Percentiles rank a stretch among this genome's conserved stretches.
phyloP scores from a whole-genome alignment of 2,797 vertebrate genomes.

The Onychomys arenicola region DNA sequence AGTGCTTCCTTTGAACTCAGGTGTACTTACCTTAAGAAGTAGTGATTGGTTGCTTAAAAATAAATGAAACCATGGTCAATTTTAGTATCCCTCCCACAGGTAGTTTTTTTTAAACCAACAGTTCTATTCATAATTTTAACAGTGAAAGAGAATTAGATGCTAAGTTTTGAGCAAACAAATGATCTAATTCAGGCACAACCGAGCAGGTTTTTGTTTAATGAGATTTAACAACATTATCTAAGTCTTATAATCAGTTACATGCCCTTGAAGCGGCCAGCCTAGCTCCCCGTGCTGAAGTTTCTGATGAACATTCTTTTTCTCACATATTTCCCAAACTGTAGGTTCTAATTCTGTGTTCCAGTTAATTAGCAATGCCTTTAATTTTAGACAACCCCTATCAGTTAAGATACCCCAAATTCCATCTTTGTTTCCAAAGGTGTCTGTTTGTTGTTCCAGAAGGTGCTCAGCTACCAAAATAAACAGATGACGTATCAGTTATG shows the following conservation, averaged over 20 bases:
- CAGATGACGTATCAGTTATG: slow-evolving; percentile 65
- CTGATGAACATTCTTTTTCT: slow-evolving; percentile 79
- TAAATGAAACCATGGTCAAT: slow-evolving; percentile 72
- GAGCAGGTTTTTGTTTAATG: slow-evolving; percentile 82
- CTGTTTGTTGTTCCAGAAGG: slow-evolving; percentile 79
- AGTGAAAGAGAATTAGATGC: slow-evolving; percentile 79
- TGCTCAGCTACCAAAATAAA: slow-evolving; percentile 78
- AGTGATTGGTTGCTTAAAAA: slow-evolving; percentile 66
- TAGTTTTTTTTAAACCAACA: slow-evolving; percentile 67
- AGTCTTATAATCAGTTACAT: slow-evolving; percentile 82
- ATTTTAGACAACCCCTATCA: slow-evolving; percentile 78
- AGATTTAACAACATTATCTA: slow-evolving; percentile 79
- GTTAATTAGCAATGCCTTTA: slow-evolving; percentile 80
- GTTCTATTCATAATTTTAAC: slow-evolving; percentile 83
- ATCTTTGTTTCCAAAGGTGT: slow-evolving; percentile 81
- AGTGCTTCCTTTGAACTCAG: slow-evolving; percentile 66
- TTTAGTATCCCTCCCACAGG: slow-evolving; percentile 74
- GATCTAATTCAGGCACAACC: slow-evolving; percentile 78
- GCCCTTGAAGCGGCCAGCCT: slow-evolving; percentile 72
- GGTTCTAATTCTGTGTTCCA: slow-evolving; percentile 77
- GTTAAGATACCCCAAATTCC: slow-evolving; percentile 72
- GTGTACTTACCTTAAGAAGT: slow-evolving; percentile 62
- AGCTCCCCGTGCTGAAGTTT: slow-evolving; percentile 76
- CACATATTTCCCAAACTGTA: slow-evolving; percentile 75
- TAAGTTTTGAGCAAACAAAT: slow-evolving; percentile 74